These are phyloP conservation scores for Ormyrus pomaceus DNA, from an alignment of 2,888 invertebrate species.

Conservation along the genomic window DNA sequence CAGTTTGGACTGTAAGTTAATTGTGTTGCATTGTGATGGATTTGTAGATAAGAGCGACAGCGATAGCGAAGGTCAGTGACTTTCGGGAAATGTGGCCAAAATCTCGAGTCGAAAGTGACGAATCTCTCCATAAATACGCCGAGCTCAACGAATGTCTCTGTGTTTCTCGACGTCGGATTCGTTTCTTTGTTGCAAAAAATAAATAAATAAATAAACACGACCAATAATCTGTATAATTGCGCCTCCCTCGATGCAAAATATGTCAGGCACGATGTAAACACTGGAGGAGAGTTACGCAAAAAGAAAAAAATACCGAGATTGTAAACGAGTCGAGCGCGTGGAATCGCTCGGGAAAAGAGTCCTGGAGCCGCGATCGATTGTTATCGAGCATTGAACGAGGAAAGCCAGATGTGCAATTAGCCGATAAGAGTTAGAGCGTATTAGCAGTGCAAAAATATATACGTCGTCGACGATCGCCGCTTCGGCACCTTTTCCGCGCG, in stretches of 20 bases:
- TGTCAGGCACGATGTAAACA: slow-evolving; percentile 33
- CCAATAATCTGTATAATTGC: slow-evolving; percentile 28
- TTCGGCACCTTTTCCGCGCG: slow-evolving; percentile 63
- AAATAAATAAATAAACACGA: slow-evolving; percentile 27
- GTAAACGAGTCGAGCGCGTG: slow-evolving; percentile 34
- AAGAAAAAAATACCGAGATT: slow-evolving; percentile 18
- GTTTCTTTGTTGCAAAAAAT: slow-evolving; percentile 36
- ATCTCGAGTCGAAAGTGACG: slow-evolving; percentile 57
- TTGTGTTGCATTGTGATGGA: slow-evolving; percentile 56
- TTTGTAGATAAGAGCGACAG: slow-evolving; percentile 94
- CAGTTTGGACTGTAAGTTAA: slow-evolving; percentile 53
- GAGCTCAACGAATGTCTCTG: slow-evolving; percentile 53
- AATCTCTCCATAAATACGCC: slow-evolving; percentile 52
- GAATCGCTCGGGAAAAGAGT: slow-evolving; percentile 58
- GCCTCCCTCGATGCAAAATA: slow-evolving; percentile 24
- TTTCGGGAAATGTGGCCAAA: slow-evolving; percentile 55
- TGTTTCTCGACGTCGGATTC: slow-evolving; percentile 52
- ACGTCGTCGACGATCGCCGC: slow-evolving; percentile 62
- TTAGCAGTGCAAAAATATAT: not conserved
- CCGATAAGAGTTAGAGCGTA: not conserved
- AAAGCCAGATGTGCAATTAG: slow-evolving; percentile 6
- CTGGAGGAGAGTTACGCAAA: slow-evolving; percentile 41
- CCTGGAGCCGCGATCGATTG: slow-evolving; percentile 67
- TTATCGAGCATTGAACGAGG: not conserved
- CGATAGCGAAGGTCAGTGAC: slow-evolving; percentile 94